These are phyloP conservation scores for Ectropis crepuscularia DNA, from an alignment of 2,888 invertebrate species.

Conservation along the genomic window DNA sequence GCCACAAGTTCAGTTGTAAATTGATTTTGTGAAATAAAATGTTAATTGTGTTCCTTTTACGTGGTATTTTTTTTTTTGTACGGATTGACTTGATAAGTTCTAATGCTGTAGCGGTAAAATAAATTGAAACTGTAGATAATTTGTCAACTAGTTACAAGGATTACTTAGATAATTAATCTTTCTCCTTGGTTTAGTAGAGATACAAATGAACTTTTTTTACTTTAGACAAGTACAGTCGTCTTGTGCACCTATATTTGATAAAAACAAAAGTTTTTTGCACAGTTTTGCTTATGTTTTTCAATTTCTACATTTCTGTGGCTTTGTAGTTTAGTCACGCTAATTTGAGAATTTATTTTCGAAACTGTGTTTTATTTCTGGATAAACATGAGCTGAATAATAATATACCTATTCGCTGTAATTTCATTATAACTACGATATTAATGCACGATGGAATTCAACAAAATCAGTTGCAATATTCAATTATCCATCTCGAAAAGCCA, in stretches of 20 bases:
- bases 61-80: no score
- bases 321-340: constrained; percentile 17
- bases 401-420: not conserved
- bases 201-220: no score
- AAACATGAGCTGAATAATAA: not conserved
- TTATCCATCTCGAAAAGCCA: not conserved
- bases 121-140: no score
- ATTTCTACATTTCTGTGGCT: constrained; percentile 8
- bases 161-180: no score
- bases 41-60: no score
- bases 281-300: not conserved
- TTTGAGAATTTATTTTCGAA: not conserved
- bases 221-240: no score
- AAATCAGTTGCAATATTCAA: constrained; percentile 6
- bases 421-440: constrained; percentile 1
- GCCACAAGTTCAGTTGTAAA: not conserved
- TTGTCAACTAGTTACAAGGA: no score
- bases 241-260: not conserved
- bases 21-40: not conserved
- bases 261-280: not conserved
- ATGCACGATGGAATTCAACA: not conserved
- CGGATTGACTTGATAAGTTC: no score
- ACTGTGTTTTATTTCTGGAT: not conserved
- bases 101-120: no score
- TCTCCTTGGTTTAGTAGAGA: no score